Evolutionary conservation across 2,888 invertebrate genomes (phyloP).

Genomic region (Pristionchus maxplancki): DNA sequence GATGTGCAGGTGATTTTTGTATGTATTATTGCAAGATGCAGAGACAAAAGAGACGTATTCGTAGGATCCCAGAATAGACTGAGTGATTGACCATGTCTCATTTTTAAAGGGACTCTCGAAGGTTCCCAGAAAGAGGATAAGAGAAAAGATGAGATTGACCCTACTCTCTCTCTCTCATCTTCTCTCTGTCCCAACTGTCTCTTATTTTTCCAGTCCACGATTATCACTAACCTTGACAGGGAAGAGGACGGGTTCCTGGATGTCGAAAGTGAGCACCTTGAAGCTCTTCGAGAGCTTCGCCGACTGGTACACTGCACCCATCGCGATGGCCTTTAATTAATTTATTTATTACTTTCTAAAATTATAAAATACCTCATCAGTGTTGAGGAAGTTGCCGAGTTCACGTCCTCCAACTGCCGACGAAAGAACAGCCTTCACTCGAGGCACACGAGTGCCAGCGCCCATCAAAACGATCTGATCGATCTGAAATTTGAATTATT

Average conservation of each 20-base stretch:
- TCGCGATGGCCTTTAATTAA: constrained; percentile 84
- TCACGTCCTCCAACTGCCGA: constrained; percentile 79
- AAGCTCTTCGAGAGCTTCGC: constrained; percentile 95
- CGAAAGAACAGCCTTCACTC: constrained; percentile 62
- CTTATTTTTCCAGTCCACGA: too few species aligned
- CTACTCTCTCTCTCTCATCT: too few species aligned
- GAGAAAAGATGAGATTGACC: too few species aligned
- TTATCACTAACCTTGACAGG: constrained; percentile 83
- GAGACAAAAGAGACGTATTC: too few species aligned
- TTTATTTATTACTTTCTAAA: background rate
- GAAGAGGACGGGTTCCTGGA: constrained; percentile 92
- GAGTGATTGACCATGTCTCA: too few species aligned
- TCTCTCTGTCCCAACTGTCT: too few species aligned
- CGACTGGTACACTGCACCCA: constrained; percentile 84
- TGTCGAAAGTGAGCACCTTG: constrained; percentile 93
- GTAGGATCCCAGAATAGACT: too few species aligned
- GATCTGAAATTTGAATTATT: constrained; percentile 61
- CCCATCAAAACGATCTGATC: constrained; percentile 90
- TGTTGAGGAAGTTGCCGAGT: constrained; percentile 91
- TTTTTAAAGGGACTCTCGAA: too few species aligned
- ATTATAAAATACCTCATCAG: constrained; percentile 85
- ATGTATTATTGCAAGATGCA: too few species aligned
- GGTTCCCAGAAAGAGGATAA: too few species aligned
- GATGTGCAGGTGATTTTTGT: too few species aligned
- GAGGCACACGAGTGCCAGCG: constrained; percentile 89